These are phyloP conservation scores for Rissa tridactyla DNA, from an alignment of 2,113 vertebrate species.

Conservation along the genomic window DNA sequence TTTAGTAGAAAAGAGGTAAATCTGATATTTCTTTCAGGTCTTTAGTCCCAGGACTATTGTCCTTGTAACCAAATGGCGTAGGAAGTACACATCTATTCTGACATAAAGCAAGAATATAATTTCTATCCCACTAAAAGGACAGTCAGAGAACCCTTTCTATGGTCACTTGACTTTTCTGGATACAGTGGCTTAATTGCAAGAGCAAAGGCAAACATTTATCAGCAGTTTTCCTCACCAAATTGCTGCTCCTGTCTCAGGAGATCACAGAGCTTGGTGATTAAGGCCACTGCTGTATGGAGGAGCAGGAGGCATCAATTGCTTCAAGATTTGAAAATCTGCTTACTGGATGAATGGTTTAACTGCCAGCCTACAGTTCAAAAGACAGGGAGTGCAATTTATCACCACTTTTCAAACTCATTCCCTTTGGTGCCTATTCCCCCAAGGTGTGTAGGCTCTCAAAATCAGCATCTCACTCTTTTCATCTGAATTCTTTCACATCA, in stretches of 20 bases:
- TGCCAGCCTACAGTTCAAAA: neutral
- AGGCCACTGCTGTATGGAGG: neutral
- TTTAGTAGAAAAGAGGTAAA: neutral
- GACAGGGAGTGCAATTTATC: neutral
- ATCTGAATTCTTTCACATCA: neutral
- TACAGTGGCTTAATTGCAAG: neutral
- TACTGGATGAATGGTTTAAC: neutral
- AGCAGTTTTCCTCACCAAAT: neutral
- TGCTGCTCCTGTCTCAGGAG: neutral
- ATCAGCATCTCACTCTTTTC: neutral
- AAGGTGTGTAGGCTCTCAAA: neutral
- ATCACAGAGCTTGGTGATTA: neutral
- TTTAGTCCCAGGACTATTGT: neutral
- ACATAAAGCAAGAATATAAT: neutral
- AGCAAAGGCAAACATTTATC: neutral
- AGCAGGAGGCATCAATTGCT: neutral
- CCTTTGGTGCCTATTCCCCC: neutral
- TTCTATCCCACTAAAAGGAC: neutral
- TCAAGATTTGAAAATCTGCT: neutral
- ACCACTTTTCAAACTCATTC: constrained; percentile 9
- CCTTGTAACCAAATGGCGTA: neutral
- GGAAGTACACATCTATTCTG: neutral
- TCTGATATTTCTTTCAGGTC: neutral
- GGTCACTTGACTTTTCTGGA: neutral
- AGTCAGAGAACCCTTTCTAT: neutral